Conservation (phyloP, 2,113 vertebrate genomes). For the Apeltes quadracus region DNA sequence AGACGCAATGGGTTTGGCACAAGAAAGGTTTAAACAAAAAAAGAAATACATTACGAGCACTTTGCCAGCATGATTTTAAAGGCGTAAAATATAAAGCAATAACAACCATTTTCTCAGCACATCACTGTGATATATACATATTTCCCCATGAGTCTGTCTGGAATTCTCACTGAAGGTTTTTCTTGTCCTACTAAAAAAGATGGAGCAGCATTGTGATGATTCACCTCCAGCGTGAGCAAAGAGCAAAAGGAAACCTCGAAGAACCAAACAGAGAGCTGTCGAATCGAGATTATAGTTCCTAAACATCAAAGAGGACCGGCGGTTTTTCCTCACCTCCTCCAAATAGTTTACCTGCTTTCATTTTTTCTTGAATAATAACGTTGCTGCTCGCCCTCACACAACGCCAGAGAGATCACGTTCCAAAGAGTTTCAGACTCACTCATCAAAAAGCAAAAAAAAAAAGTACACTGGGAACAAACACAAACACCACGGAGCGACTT, state of each 20-base stretch:
- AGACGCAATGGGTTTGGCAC: not conserved
- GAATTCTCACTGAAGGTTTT: not conserved
- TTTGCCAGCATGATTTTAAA: not conserved
- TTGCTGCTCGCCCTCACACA: slow-evolving; percentile 13
- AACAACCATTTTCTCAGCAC: not conserved
- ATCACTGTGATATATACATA: not conserved
- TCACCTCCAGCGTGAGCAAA: slow-evolving; percentile 25
- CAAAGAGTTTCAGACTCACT: slow-evolving; percentile 36
- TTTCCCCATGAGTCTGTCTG: not conserved
- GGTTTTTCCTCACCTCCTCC: slow-evolving; percentile 37
- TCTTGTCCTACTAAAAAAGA: not conserved
- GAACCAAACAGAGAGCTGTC: slow-evolving; percentile 18
- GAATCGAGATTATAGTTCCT: slow-evolving; percentile 36
- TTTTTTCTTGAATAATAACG: slow-evolving; percentile 30
- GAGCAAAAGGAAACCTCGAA: slow-evolving; percentile 24
- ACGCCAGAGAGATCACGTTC: slow-evolving; percentile 21
- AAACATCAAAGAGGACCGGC: slow-evolving; percentile 42
- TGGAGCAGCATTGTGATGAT: not conserved
- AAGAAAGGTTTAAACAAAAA: not conserved
- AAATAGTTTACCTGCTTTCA: slow-evolving; percentile 49
- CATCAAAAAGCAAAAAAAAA: slow-evolving; percentile 29
- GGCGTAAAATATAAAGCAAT: not conserved
- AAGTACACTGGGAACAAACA: slow-evolving; percentile 16
- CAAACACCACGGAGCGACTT: slow-evolving; percentile 17
- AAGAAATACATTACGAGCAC: not conserved